Base-by-base conservation (phyloP, 2,888 invertebrate species). In the Calameuta filiformis region DNA sequence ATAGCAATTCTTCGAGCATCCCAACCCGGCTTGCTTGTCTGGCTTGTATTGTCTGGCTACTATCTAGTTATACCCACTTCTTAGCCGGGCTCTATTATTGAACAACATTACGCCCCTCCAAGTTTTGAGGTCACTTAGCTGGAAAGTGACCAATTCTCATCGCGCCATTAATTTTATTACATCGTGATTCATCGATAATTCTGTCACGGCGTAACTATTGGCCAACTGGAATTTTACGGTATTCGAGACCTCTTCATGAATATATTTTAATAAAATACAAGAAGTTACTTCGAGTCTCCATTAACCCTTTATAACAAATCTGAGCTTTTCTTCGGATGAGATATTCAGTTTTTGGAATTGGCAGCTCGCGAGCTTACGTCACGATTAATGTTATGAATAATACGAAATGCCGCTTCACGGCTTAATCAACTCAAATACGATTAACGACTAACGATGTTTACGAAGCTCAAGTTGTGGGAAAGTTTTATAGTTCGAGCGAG, bases 371-470 rank as follows among this genome's bases (percentile, higher is more conserved):
- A 56, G 56, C 56, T 56, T 56, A 23, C 23, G 23, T 9, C 23
- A 56, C 23, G 23, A 56, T 56, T 56, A 56, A 56, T 56, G 56
- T 56, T 56, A 56, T 9, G 56, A 56, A 56, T 56, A 56, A 71
- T 71, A 12, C 71, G 71, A 71, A 15, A 71, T 76, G 75, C 56
- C 73, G 75, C 75, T 76, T 77, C 77, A 69, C 73, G 76, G 77
- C 79, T 79, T 83, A 80, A 81, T 81, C 79, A 79, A 78, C 74
- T 75, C 73, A 81, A 81, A 82, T 79, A 81, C 76, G 79, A 79
- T 81, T 79, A 82, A 81, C 79, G 83, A 81, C 80, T 81, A 80
- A 81, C 82, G 81, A 81, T 82, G 81, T 82, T 82, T 83, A 81
- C 81, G 76, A 79, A 81, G 80, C 80, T 73, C 76, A 75, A 77